Evolutionary conservation across 2,888 invertebrate genomes (phyloP).

Genomic region (Parasteatoda lunata): DNA sequence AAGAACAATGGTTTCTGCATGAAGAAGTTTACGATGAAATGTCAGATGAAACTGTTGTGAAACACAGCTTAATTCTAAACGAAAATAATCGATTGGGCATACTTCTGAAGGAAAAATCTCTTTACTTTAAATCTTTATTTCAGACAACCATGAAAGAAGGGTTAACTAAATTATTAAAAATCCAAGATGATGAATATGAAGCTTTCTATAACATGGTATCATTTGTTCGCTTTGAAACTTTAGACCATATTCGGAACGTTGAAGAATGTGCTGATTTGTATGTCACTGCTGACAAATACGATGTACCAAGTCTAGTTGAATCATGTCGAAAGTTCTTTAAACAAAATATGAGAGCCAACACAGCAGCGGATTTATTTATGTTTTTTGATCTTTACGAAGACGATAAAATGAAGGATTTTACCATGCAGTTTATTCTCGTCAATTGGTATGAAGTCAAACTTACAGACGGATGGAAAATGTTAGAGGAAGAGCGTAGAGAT

Average conservation of each 20-base stretch:
- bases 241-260: not conserved
- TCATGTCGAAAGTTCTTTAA: not conserved
- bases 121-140: not conserved
- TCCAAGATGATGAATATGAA: not conserved
- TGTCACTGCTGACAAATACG: not conserved
- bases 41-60: not conserved
- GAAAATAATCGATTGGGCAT: not conserved
- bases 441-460: not conserved
- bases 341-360: not conserved
- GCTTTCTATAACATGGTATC: not conserved
- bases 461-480: not conserved
- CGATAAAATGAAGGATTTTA: not conserved
- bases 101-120: not conserved
- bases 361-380: not conserved
- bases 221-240: not conserved
- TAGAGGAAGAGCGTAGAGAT: not conserved
- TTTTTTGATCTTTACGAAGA: not conserved
- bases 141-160: not conserved
- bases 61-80: not conserved
- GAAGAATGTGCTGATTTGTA: not conserved
- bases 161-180: not conserved
- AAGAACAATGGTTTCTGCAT: not conserved
- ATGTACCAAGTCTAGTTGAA: not conserved
- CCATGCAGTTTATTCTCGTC: not conserved
- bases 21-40: not conserved